Base-by-base conservation (phyloP, 2,797 vertebrate genomes). In the Acrossocheilus wenchowensis region DNA sequence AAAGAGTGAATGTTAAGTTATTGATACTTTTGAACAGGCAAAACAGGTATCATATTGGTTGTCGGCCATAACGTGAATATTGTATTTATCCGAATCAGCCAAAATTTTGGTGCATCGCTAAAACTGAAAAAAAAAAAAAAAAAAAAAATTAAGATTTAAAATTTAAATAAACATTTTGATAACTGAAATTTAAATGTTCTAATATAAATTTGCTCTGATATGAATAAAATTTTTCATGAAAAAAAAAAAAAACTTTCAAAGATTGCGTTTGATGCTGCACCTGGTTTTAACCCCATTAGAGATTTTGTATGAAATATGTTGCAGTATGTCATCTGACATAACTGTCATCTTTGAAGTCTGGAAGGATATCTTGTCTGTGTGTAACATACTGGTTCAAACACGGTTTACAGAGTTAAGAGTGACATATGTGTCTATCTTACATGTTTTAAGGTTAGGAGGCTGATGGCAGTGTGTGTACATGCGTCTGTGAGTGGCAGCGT, bases 401-500 rank as follows among this genome's bases (percentile, higher is more conserved):
- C 21, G 9, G 26, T 66, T 66, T 66, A 19, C 72, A 52, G 39
- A 78, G 45, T 36, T 34, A 52, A 43, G 36, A n/a, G 54, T 23
- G 34, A 39, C 41, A 80, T 54, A 6, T 85, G 26, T 79, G 17
- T 41, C 45, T 57, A 26, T 50, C 15, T 30, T 84, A 36, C 34
- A 23, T 48, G 50, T 88, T 85, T 77, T 57, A 78, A 79, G 82
- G 45, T 82, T 72, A 69, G 48, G 15, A 57, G 66, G 72, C 39
- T 84, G 74, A 71, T 45, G 62, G 41, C 10, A 14, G 52, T 39
- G 50, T 41, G 75, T 41, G 74, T 78, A 34, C 39, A 36, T 78
- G 81, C 23, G 60, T 77, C 64, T 85, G 78, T 83, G 87, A 83
- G 57, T 82, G 75, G 64, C 74, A 62, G 57, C 15, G 62, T 84